A percentile compares a stretch with the other conserved stretches of the same genome.
These are phyloP conservation scores for Pseudomyrmex flavicornis DNA, from an alignment of 1,140 invertebrate species.

Conservation along the genomic window DNA sequence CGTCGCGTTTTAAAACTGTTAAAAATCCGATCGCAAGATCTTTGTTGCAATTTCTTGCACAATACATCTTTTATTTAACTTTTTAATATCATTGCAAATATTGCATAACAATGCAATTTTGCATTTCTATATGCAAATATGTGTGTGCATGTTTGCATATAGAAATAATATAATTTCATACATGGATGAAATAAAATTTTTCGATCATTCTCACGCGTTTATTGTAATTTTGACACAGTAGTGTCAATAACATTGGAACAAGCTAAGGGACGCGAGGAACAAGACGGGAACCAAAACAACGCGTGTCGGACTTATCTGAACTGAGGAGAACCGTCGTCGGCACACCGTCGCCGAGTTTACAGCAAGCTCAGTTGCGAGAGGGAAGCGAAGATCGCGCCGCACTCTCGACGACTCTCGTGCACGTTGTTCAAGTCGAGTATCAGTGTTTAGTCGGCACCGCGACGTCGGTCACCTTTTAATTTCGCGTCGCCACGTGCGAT, in stretches of 20 bases:
- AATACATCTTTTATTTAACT: too few relatives aligned
- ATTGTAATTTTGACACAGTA: neutral
- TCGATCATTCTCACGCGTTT: neutral
- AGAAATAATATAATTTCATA: too few relatives aligned
- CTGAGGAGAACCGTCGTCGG: constrained; percentile 34
- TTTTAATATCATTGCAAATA: too few relatives aligned
- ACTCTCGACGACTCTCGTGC: constrained; percentile 9
- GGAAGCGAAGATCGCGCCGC: constrained; percentile 34
- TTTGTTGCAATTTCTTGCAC: too few relatives aligned
- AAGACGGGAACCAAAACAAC: constrained; percentile 20
- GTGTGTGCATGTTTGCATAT: too few relatives aligned
- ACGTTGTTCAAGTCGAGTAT: constrained; percentile 30
- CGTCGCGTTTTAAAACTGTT: too few relatives aligned
- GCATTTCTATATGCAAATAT: too few relatives aligned
- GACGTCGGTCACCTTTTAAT: constrained; percentile 51
- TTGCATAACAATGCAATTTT: too few relatives aligned
- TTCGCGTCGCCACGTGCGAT: constrained; percentile 40
- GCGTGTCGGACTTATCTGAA: constrained; percentile 47
- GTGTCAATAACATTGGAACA: neutral
- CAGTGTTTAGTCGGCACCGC: constrained; percentile 48
- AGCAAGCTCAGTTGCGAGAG: constrained; percentile 57
- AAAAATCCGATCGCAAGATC: too few relatives aligned
- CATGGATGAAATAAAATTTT: too few relatives aligned
- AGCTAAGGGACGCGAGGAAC: neutral
- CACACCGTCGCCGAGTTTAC: constrained; percentile 12